phyloP scores from a whole-genome alignment of 1,140 invertebrate species.

The Plutomurus gul region DNA sequence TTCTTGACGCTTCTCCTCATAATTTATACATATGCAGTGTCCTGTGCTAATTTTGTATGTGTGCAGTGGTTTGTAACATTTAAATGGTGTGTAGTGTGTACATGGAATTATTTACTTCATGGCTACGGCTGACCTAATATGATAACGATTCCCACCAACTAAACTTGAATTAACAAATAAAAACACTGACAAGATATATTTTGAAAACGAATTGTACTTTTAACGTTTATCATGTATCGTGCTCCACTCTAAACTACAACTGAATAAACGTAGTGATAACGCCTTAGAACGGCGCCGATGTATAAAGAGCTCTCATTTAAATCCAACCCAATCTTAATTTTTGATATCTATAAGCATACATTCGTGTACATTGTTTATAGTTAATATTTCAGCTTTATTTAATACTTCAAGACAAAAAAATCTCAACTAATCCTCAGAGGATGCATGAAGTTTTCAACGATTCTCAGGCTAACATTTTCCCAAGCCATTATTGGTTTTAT shows the following conservation, averaged over 20 bases:
- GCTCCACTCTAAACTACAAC: neutral
- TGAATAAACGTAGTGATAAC: too few relatives aligned
- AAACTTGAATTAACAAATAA: neutral
- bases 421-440: neutral
- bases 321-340: neutral
- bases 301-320: too few relatives aligned
- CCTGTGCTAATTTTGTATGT: too few relatives aligned
- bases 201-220: neutral
- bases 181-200: neutral
- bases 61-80: too few relatives aligned
- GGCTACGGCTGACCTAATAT: neutral
- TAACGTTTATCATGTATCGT: neutral
- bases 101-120: neutral
- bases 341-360: too few relatives aligned
- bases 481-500: neutral
- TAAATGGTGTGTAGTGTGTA: neutral
- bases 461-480: conserved; percentile 16
- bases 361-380: too few relatives aligned
- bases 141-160: neutral
- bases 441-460: neutral
- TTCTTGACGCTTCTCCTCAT: too few relatives aligned
- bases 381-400: too few relatives aligned
- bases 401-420: neutral
- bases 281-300: too few relatives aligned
- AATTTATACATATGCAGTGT: too few relatives aligned